These are phyloP conservation scores for Cephalopachus bancanus DNA, from an alignment of 2,797 vertebrate genomes.

Conservation along the genomic window DNA sequence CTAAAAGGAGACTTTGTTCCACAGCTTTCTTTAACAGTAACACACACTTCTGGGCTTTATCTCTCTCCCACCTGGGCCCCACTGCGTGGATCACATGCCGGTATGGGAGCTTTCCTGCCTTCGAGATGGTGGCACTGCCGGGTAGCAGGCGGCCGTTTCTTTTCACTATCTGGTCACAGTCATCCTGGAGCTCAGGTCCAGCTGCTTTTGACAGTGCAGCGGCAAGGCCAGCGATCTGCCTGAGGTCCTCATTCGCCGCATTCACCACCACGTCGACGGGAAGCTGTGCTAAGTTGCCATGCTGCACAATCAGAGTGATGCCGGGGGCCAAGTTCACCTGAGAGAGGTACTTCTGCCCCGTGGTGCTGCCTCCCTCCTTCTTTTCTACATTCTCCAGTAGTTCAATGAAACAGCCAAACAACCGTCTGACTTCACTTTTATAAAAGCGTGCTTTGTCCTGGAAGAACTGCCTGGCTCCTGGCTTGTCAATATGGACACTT, in stretches of 20 bases:
- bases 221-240: constrained; percentile 90
- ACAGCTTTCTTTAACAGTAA: constrained; percentile 86
- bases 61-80: constrained; percentile 89
- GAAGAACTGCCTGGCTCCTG: constrained; percentile 92
- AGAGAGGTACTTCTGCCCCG: constrained; percentile 47
- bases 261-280: constrained; percentile 92
- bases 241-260: constrained; percentile 91
- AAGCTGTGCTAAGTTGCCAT: constrained; percentile 89
- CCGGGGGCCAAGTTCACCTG: constrained; percentile 85
- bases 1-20: constrained; percentile 87
- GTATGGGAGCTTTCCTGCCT: constrained; percentile 90
- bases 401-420: constrained; percentile 88
- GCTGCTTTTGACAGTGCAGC: constrained; percentile 88
- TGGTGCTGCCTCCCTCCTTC: background rate
- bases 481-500: constrained; percentile 89
- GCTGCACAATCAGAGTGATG: constrained; percentile 87
- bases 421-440: constrained; percentile 81
- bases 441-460: constrained; percentile 78
- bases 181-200: constrained; percentile 90
- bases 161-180: constrained; percentile 86
- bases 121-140: constrained; percentile 86
- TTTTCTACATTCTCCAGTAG: constrained; percentile 86
- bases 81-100: constrained; percentile 92
- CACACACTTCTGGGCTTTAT: background rate
- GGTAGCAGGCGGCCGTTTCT: constrained; percentile 76